Evolutionary conservation across 1,140 invertebrate species (phyloP), one percentile per base, ranked within the genome.

Genomic region (Dolichoris vasculosae): DNA sequence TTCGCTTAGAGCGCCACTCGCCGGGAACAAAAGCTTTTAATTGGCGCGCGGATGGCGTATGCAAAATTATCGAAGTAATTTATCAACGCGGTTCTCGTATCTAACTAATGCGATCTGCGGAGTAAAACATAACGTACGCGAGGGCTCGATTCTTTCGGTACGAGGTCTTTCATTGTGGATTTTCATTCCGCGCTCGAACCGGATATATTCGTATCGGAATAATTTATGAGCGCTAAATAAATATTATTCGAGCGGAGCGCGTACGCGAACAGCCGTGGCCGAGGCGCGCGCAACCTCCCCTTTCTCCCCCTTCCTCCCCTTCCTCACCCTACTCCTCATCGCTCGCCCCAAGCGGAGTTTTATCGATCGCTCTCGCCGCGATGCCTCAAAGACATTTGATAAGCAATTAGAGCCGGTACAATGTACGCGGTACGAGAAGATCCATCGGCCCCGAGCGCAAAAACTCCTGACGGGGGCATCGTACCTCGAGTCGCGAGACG

Each of bases 381-480:
- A 73, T 20, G 38, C 69, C 38, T 73, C 35, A 7, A 73, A 73
- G 32, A 73, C 51, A 48, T 78, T 59, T 63, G 76, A 78, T 78
- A 78, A 78, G 76, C 76, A 78, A 78, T 78, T 78, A 78, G 35
- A 40, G 17, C 48, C 8, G 11, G 17, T 78, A 59, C 51, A 78
- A 59, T 59, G 76, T 59, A 63, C 32, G 51, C 32, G 48, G 23
- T 1, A 4, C 3, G 55, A 59, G 55, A 26, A 26, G 55, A 59
- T 59, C 55, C 55, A 9, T 59, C 55, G 51, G 6, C 51, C 51
- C 51, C 7, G 51, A 73, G 38, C 38, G 38, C 69, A 73, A 43
- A 43, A 73, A 73, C 69, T 43, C 23, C 15, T 40, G 7, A 9
- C 13, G 69, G 40, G 69, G 69, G 38, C 69, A 40, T 40, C 69